These are phyloP conservation scores for Cariama cristata DNA, from an alignment of 2,113 vertebrate species.

Conservation along the genomic window DNA sequence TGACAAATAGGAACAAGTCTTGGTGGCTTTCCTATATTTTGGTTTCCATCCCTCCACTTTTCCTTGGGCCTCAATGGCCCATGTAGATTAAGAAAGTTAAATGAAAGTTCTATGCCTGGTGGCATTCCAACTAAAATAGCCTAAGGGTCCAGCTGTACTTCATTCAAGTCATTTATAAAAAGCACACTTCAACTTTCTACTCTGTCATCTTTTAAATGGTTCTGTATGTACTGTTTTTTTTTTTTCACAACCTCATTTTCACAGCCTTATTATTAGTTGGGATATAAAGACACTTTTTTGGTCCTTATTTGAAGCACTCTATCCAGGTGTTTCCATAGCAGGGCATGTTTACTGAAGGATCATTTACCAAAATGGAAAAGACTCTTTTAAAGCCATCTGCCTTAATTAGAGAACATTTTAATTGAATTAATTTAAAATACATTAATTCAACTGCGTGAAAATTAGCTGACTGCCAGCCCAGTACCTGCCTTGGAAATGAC, in stretches of 20 bases:
- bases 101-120: neutral
- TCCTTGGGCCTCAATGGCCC: neutral
- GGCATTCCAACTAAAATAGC: neutral
- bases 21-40: neutral
- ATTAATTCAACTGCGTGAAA: neutral
- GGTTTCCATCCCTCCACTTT: neutral
- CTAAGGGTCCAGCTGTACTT: neutral
- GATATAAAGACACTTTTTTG: neutral
- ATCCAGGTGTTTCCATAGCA: neutral
- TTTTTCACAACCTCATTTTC: neutral
- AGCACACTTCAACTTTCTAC: neutral
- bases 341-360: neutral
- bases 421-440: neutral
- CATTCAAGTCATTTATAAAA: neutral
- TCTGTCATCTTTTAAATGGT: neutral
- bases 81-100: neutral
- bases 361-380: neutral
- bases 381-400: neutral
- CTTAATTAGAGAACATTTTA: neutral
- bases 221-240: neutral
- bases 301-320: neutral
- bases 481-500: neutral
- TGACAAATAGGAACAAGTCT: neutral
- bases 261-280: neutral
- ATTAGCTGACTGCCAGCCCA: neutral